Evolutionary conservation across 2,113 vertebrate species (phyloP).

Genomic region (Scomber scombrus): DNA sequence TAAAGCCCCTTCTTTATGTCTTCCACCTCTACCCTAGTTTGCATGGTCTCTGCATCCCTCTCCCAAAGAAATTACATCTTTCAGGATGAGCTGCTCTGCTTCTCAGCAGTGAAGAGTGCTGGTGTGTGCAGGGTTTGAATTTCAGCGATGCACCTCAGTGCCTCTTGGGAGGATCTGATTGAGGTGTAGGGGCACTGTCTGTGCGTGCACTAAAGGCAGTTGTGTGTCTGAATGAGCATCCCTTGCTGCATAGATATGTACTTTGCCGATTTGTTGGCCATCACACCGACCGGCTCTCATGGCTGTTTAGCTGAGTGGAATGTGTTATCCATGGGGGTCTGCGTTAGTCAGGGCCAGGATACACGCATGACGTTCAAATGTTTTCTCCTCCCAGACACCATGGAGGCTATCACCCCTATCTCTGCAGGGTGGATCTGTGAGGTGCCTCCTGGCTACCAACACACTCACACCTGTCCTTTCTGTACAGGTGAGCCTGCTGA

Average conservation of each 20-base stretch:
- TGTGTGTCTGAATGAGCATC: conserved; percentile 37
- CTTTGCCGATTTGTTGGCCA: conserved; percentile 29
- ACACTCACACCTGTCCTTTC: conserved; percentile 78
- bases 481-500: conserved; percentile 72
- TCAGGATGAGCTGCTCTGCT: conserved; percentile 63
- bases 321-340: conserved; percentile 78
- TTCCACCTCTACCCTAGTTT: conserved; percentile 43
- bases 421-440: conserved; percentile 45
- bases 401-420: conserved; percentile 77
- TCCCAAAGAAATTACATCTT: conserved; percentile 64
- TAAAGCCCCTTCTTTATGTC: conserved; percentile 38
- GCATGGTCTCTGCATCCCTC: conserved; percentile 47
- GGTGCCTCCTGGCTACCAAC: conserved; percentile 53
- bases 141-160: conserved; percentile 76
- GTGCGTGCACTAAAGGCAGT: conserved; percentile 18
- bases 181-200: conserved; percentile 49
- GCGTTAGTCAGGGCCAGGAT: conserved; percentile 71
- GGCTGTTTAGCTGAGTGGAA: conserved; percentile 81
- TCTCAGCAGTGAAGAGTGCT: conserved; percentile 51
- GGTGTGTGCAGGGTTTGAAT: conserved; percentile 67
- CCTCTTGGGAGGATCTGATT: conserved; percentile 72
- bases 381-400: conserved; percentile 68
- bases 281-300: conserved; percentile 66
- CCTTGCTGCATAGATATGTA: conserved; percentile 23
- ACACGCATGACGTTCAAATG: conserved; percentile 63